Evolutionary conservation across 2,797 vertebrate species (phyloP).

Genomic region (Neosilurus mollespiculum): DNA sequence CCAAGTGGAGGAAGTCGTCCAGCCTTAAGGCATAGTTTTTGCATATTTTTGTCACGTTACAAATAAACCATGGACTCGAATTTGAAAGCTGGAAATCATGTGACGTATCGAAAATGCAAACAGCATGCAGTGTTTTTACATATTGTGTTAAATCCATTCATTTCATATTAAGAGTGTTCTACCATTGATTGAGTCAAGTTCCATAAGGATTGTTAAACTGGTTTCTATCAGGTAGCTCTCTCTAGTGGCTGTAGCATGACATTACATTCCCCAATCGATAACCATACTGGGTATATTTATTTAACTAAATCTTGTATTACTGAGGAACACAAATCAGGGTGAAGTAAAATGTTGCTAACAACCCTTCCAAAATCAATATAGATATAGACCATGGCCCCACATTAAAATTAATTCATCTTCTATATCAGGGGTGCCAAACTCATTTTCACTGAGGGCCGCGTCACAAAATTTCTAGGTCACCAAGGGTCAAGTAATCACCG

Average conservation of each 20-base stretch:
- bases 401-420: too few relatives aligned
- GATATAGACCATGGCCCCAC: not conserved
- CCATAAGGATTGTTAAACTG: not conserved
- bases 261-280: not conserved
- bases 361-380: not conserved
- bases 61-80: not conserved
- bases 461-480: too few relatives aligned
- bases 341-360: not conserved
- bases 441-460: too few relatives aligned
- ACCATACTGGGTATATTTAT: not conserved
- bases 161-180: not conserved
- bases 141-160: not conserved
- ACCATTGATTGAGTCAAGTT: too few relatives aligned
- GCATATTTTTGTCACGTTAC: not conserved
- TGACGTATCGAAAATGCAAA: not conserved
- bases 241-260: slow-evolving; percentile 12
- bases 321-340: not conserved
- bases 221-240: not conserved
- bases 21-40: not conserved
- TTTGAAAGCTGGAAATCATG: not conserved
- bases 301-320: not conserved
- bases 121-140: not conserved
- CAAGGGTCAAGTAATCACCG: too few relatives aligned
- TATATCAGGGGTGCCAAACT: too few relatives aligned
- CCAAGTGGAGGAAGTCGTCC: not conserved